A percentile compares a stretch with the other conserved stretches of the same genome.
phyloP scores from a whole-genome alignment of 2,888 invertebrate species.

The Ophion ellenae region DNA sequence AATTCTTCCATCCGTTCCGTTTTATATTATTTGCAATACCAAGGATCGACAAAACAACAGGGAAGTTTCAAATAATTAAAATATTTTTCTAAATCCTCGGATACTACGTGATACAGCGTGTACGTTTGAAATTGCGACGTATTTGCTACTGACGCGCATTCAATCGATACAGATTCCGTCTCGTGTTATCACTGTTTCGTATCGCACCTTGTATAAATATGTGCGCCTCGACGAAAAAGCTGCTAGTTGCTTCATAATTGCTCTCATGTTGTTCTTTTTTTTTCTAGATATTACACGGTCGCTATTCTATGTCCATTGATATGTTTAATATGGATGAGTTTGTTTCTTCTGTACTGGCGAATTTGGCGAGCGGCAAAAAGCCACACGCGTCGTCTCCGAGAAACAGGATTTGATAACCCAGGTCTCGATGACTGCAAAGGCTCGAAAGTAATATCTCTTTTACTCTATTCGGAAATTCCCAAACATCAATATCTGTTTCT shows the following conservation, averaged over 20 bases:
- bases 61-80: too few relatives aligned
- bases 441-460: conserved; percentile 87
- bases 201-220: neutral
- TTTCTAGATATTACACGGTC: conserved; percentile 72
- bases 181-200: conserved; percentile 12
- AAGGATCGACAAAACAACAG: too few relatives aligned
- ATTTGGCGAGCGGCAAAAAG: conserved; percentile 92
- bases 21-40: neutral
- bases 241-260: conserved; percentile 4
- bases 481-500: neutral
- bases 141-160: conserved; percentile 20
- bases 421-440: conserved; percentile 88
- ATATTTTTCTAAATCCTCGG: neutral
- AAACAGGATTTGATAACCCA: conserved; percentile 85
- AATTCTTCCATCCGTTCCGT: neutral
- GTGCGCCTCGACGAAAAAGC: neutral
- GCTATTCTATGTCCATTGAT: conserved; percentile 89
- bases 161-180: conserved; percentile 40
- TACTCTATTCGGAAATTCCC: neutral
- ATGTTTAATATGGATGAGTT: conserved; percentile 89
- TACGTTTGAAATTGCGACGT: conserved; percentile 5
- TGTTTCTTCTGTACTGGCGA: conserved; percentile 90
- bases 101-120: neutral
- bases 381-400: conserved; percentile 88
- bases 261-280: neutral